These are phyloP conservation scores for Leptinotarsa peninsularis DNA, from an alignment of 2,888 invertebrate species.

Conservation along the genomic window DNA sequence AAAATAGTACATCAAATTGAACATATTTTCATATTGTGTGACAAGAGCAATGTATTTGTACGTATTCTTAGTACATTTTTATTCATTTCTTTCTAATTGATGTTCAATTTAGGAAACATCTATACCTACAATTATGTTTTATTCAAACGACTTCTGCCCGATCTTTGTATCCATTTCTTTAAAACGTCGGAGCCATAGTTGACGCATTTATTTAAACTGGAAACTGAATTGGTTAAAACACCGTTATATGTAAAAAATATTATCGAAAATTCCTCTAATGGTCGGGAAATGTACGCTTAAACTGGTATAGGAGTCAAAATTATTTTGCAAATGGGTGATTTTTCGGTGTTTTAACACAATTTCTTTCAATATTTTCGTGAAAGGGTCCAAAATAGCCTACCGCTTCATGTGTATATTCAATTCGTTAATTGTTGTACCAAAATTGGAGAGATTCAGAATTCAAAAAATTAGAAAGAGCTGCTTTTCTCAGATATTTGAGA, in stretches of 20 bases:
- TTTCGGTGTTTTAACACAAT: slow-evolving; percentile 56
- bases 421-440: slow-evolving; percentile 34
- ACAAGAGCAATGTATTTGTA: background rate
- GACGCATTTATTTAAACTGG: slow-evolving; percentile 15
- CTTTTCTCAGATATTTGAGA: too few relatives aligned
- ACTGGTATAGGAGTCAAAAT: slow-evolving; percentile 17
- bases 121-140: too few relatives aligned
- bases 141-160: too few relatives aligned
- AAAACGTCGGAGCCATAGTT: background rate
- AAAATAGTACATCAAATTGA: background rate
- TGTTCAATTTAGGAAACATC: too few relatives aligned
- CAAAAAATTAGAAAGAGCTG: too few relatives aligned
- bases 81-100: background rate
- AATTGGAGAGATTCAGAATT: background rate
- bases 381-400: slow-evolving; percentile 64
- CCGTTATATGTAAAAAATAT: slow-evolving; percentile 45
- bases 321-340: slow-evolving; percentile 41
- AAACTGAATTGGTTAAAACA: slow-evolving; percentile 54
- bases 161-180: too few relatives aligned
- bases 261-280: background rate
- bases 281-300: slow-evolving; percentile 57
- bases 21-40: background rate
- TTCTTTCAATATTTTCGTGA: slow-evolving; percentile 52
- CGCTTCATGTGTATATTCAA: slow-evolving; percentile 33
- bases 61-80: background rate